Conservation (phyloP, 2,113 vertebrate species). For the Nannobrachium achirus region DNA sequence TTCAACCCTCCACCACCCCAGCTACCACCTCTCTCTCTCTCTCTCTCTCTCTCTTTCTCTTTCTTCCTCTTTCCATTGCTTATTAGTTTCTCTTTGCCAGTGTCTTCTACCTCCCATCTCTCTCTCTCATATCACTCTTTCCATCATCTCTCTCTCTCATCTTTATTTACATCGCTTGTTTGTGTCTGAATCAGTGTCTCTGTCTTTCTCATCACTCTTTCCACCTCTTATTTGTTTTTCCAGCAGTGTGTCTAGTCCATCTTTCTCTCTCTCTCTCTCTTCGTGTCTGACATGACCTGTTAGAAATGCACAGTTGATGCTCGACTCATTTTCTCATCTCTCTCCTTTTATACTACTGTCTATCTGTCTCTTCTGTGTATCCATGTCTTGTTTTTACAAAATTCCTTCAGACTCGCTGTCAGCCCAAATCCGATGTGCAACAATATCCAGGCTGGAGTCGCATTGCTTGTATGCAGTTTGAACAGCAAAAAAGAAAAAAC, state of each 20-base stretch:
- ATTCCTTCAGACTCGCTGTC: too few relatives aligned
- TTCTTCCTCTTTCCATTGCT: not conserved
- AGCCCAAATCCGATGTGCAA: too few relatives aligned
- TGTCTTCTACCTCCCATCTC: not conserved
- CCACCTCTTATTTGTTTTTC: too few relatives aligned
- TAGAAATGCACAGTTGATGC: too few relatives aligned
- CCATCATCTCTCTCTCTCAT: not conserved
- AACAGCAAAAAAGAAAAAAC: too few relatives aligned
- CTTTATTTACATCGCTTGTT: too few relatives aligned
- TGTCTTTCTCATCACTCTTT: not conserved
- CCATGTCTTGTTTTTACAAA: slow-evolving; percentile 2
- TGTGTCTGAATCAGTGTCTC: not conserved
- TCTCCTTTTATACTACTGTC: not conserved
- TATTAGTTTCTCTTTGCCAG: not conserved
- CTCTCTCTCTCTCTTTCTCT: not conserved
- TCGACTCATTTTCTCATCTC: not conserved
- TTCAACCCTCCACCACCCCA: too few relatives aligned
- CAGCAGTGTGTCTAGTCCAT: too few relatives aligned
- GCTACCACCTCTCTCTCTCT: not conserved
- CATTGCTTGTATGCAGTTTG: too few relatives aligned
- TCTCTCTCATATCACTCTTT: not conserved
- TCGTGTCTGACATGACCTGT: not conserved
- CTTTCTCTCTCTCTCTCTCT: slow-evolving; percentile 10
- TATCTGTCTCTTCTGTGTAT: not conserved
- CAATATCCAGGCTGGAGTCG: too few relatives aligned